Base-by-base conservation (phyloP, 2,888 invertebrate genomes). In the Myopa testacea region DNA sequence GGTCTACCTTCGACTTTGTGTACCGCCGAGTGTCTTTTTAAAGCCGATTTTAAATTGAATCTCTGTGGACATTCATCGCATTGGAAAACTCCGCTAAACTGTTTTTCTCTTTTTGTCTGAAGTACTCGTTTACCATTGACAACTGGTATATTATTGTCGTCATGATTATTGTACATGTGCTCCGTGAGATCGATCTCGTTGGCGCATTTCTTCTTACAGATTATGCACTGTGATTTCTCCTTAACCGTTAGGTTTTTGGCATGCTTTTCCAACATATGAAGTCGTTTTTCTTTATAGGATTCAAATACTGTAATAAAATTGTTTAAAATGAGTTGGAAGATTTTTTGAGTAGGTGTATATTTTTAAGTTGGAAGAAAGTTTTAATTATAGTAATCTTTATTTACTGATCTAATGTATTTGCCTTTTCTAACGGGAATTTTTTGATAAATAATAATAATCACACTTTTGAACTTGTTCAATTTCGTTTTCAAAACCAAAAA, bases 211-310 rank as follows among this genome's bases (percentile, higher is more conserved):
- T 85, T 84, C 4, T 85, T 85, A n/a, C 87, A 87, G 6, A 85
- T 76, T 87, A 87, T 87, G 65, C 87, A 87, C 77, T 87, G 86
- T 73, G 87, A 85, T n/a, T 85, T 85, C 76, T 87, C 87, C 58
- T 85, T 85, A 52, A 83, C 79, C 0, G 87, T 87, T 4, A 87
- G 77, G 79, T 87, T 87, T 63, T 84, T 86, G 70, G 83, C 82
- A 75, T 87, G 87, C 79, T 76, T 75, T 75, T 86, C 84, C 16
- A 87, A 82, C 87, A 87, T 87, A 75, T 87, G 87, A 8, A 87
- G 81, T 6, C 87, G 85, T 77, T 87, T 87, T 67, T 86, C 87
- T 40, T 83, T 82, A 78, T 87, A 87, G 4, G 88, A 87, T 4
- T 82, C 84, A 74, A 87, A 87, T 50, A 84, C 88, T 87, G 70